These are phyloP conservation scores for Dasysyrphus albostriatus DNA, from an alignment of 2,888 invertebrate species.

Conservation along the genomic window DNA sequence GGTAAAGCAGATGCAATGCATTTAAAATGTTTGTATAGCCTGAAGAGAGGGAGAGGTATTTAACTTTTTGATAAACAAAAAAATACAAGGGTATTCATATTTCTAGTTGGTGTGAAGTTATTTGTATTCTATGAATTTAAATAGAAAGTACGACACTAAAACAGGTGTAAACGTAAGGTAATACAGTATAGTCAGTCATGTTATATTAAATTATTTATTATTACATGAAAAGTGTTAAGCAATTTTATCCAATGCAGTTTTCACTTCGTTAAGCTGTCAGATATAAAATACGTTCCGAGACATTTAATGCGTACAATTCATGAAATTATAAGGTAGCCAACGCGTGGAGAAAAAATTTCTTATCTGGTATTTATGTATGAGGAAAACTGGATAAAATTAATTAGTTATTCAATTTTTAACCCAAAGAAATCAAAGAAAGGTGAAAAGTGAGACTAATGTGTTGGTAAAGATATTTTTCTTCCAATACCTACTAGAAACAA, in stretches of 20 bases:
- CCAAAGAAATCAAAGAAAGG: too few species aligned
- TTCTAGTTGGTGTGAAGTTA: neutral
- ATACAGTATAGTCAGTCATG: too few species aligned
- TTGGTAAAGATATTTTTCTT: too few species aligned
- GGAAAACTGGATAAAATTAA: too few species aligned
- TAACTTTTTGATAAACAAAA: neutral
- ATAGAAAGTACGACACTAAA: neutral
- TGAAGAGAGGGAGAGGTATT: neutral
- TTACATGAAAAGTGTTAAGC: neutral
- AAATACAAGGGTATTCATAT: neutral
- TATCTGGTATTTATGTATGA: too few species aligned
- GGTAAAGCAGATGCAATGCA: neutral
- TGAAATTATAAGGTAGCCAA: neutral
- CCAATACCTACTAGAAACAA: too few species aligned
- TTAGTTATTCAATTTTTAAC: too few species aligned
- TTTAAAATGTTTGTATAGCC: neutral
- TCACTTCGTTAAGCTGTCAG: neutral
- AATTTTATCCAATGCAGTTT: neutral
- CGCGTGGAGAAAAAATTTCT: neutral
- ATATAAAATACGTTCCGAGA: neutral
- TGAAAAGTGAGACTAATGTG: too few species aligned
- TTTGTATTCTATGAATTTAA: neutral
- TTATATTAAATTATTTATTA: too few species aligned
- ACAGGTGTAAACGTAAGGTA: too few species aligned
- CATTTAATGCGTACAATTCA: conserved; percentile 9